These are phyloP conservation scores for Temnothorax nylanderi DNA, from an alignment of 1,140 invertebrate species.

Conservation along the genomic window DNA sequence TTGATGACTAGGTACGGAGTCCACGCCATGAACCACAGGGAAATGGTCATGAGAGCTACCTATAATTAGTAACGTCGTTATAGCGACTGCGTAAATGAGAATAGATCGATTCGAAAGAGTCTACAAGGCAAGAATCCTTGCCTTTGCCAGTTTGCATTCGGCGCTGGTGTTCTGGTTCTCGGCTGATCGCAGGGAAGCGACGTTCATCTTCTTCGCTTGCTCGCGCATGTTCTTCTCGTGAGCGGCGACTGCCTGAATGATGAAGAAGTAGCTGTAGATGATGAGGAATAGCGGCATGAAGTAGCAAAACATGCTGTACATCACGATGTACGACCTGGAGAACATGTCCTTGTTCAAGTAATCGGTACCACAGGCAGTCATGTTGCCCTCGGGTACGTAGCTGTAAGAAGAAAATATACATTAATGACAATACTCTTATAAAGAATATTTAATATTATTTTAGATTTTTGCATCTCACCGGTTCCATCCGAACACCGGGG, in stretches of 20 bases:
- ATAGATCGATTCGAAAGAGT: background rate
- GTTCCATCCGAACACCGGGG: slow-evolving; percentile 93
- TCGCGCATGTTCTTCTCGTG: slow-evolving; percentile 94
- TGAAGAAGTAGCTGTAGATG: slow-evolving; percentile 92
- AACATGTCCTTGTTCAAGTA: slow-evolving; percentile 90
- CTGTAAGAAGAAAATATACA: slow-evolving; percentile 79
- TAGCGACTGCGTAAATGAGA: background rate
- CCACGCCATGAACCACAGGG: slow-evolving; percentile 94
- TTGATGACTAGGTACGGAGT: slow-evolving; percentile 94
- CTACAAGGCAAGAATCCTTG: slow-evolving; percentile 65
- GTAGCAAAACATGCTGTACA: slow-evolving; percentile 91
- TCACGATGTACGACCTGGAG: slow-evolving; percentile 89
- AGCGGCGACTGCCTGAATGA: slow-evolving; percentile 91
- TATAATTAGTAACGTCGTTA: slow-evolving; percentile 70
- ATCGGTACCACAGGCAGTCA: slow-evolving; percentile 95
- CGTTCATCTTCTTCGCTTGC: slow-evolving; percentile 95
- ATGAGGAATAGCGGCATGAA: slow-evolving; percentile 90
- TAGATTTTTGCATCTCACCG: slow-evolving; percentile 85
- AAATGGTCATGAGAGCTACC: slow-evolving; percentile 93
- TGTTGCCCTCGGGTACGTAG: slow-evolving; percentile 95
- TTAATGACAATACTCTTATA: background rate
- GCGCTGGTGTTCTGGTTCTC: slow-evolving; percentile 89
- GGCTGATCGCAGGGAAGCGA: slow-evolving; percentile 90
- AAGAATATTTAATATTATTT: background rate
- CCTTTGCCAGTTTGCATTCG: slow-evolving; percentile 92